A percentile compares a stretch with the other conserved stretches of the same genome.
Evolutionary conservation across 1,140 invertebrate species (phyloP).

Genomic region (Brachionus rotundiformis): DNA sequence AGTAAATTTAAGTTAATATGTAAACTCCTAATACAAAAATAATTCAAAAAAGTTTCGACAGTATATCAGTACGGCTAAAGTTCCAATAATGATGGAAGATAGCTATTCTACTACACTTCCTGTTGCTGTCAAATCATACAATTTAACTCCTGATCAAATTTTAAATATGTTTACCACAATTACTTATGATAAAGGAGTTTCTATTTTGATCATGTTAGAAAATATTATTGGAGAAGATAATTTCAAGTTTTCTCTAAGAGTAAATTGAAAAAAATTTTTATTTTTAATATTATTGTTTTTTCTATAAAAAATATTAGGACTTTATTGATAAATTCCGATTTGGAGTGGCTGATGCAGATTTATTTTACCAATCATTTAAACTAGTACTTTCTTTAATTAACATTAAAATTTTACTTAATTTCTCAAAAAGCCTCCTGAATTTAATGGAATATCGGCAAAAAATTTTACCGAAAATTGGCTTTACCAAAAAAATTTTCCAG

Average conservation of each 20-base stretch:
- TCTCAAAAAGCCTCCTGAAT: neutral
- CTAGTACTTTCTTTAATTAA: neutral
- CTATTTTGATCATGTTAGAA: slow-evolving; percentile 29
- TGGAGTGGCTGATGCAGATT: neutral
- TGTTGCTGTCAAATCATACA: neutral
- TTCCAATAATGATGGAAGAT: slow-evolving; percentile 48
- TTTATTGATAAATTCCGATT: neutral
- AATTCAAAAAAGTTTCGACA: neutral
- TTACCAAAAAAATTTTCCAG: slow-evolving; percentile 40
- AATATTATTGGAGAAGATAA: neutral
- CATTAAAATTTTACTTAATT: neutral
- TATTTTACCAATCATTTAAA: slow-evolving; percentile 37
- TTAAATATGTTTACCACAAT: slow-evolving; percentile 89
- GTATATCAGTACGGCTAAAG: slow-evolving; percentile 1
- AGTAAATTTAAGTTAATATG: slow-evolving; percentile 54
- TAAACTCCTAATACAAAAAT: too few species aligned
- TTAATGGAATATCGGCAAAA: neutral
- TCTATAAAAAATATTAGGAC: neutral
- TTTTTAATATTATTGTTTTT: neutral
- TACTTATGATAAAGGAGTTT: slow-evolving; percentile 73
- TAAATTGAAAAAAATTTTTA: too few species aligned
- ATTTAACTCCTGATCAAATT: slow-evolving; percentile 69
- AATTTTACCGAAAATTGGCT: slow-evolving; percentile 42
- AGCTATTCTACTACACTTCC: neutral
- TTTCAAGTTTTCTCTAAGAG: slow-evolving; percentile 2